phyloP scores from a whole-genome alignment of 2,888 invertebrate genomes.

The Pterostichus niger region DNA sequence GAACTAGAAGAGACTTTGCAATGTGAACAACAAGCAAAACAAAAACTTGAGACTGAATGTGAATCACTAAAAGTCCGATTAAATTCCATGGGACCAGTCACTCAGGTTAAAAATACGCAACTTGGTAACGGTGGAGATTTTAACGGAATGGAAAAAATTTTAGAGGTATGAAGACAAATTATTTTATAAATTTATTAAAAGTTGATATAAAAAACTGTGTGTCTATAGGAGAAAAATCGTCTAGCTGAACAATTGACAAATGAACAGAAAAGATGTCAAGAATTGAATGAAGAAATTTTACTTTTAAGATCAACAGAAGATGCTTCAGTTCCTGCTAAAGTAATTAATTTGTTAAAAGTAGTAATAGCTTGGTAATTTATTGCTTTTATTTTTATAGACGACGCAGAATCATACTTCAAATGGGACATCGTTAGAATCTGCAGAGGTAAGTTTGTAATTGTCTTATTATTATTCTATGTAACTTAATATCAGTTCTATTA shows the following conservation, averaged over 20 bases:
- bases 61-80: constrained; percentile 66
- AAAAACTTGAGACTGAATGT: constrained; percentile 69
- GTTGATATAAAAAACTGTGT: background rate
- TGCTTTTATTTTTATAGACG: constrained; percentile 13
- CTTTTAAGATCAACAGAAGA: constrained; percentile 39
- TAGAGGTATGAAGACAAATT: constrained; percentile 54
- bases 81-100: constrained; percentile 14
- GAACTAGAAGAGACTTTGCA: constrained; percentile 71
- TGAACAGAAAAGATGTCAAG: constrained; percentile 65
- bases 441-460: constrained; percentile 46
- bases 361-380: background rate
- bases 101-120: constrained; percentile 48
- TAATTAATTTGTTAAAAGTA: constrained; percentile 43
- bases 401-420: constrained; percentile 62
- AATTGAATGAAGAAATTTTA: constrained; percentile 65
- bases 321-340: constrained; percentile 47
- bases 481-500: constrained; percentile 7
- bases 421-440: constrained; percentile 55
- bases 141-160: constrained; percentile 35
- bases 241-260: constrained; percentile 56
- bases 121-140: constrained; percentile 24
- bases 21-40: constrained; percentile 71
- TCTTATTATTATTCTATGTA: constrained; percentile 7
- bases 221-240: constrained; percentile 65
- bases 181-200: background rate